A percentile compares a stretch with the other conserved stretches of the same genome.
phyloP scores from a whole-genome alignment of 2,113 vertebrate species.

The Galeopterus variegatus region DNA sequence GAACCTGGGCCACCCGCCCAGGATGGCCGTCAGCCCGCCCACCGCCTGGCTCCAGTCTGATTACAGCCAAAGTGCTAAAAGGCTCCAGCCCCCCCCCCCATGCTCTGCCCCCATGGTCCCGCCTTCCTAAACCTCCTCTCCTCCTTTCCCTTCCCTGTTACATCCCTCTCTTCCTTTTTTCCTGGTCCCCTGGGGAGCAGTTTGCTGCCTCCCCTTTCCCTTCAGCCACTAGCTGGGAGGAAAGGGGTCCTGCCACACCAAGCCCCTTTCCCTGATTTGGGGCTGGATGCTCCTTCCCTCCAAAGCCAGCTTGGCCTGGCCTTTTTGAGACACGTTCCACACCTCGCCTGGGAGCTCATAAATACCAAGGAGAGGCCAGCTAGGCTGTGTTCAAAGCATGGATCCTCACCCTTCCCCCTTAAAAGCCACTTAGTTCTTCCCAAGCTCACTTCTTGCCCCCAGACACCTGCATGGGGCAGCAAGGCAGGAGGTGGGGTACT shows the following conservation, averaged over 20 bases:
- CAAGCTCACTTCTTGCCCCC: constrained; percentile 33
- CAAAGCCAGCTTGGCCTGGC: constrained; percentile 50
- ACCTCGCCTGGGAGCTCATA: constrained; percentile 73
- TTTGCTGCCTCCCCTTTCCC: not conserved
- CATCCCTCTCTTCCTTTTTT: not conserved
- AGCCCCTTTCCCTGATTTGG: not conserved
- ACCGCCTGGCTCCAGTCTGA: constrained; percentile 77
- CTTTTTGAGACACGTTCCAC: constrained; percentile 59
- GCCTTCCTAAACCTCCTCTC: not conserved
- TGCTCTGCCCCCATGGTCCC: not conserved
- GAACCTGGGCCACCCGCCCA: constrained; percentile 79
- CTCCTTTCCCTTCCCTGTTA: not conserved
- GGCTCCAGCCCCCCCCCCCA: constrained; percentile 46
- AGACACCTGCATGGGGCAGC: constrained; percentile 56
- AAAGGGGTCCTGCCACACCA: not conserved
- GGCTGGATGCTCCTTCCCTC: not conserved
- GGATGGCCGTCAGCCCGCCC: constrained; percentile 71
- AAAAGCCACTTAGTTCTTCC: constrained; percentile 48
- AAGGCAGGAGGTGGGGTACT: not conserved
- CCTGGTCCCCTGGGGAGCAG: not conserved
- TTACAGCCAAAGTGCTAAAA: constrained; percentile 73
- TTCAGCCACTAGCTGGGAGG: not conserved
- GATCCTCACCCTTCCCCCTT: not conserved
- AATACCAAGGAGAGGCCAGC: constrained; percentile 71
- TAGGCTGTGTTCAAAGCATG: constrained; percentile 22